Evolutionary conservation across 2,888 invertebrate species (phyloP).

Genomic region (Cryptocephalus primarius): DNA sequence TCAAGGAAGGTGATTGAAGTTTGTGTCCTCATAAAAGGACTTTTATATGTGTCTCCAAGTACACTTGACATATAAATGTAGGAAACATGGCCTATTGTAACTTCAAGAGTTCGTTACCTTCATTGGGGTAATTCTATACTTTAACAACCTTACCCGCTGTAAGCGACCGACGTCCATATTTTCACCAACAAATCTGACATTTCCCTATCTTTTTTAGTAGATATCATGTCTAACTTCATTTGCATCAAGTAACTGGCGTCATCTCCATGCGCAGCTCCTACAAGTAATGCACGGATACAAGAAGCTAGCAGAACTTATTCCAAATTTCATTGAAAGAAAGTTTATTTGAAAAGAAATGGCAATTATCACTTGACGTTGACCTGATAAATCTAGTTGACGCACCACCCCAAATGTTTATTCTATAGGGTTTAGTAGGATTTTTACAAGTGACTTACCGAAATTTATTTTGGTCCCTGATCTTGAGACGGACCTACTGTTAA

Average conservation of each 20-base stretch:
- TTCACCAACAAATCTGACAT: slow-evolving; percentile 45
- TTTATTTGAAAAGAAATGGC: too few relatives aligned
- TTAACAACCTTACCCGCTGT: slow-evolving; percentile 41
- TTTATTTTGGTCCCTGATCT: neutral
- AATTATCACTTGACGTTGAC: too few relatives aligned
- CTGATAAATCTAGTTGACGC: too few relatives aligned
- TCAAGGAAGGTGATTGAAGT: too few relatives aligned
- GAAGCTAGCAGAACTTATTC: too few relatives aligned
- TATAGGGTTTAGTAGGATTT: slow-evolving; percentile 1
- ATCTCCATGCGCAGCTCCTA: slow-evolving; percentile 54
- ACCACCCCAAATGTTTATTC: too few relatives aligned
- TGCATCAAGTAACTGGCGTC: slow-evolving; percentile 45
- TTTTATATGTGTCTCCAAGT: too few relatives aligned
- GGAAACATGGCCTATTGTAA: neutral
- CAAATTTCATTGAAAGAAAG: too few relatives aligned
- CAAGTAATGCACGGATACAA: too few relatives aligned
- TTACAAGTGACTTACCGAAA: neutral
- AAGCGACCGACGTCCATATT: slow-evolving; percentile 44
- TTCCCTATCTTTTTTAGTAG: slow-evolving; percentile 32
- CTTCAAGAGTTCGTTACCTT: neutral
- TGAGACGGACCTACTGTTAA: slow-evolving; percentile 44
- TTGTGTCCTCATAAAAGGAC: too few relatives aligned
- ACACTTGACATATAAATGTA: too few relatives aligned
- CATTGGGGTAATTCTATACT: neutral
- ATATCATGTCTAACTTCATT: slow-evolving; percentile 28